Base-by-base conservation (phyloP, 2,113 vertebrate genomes). In the Callopanchax toddi region DNA sequence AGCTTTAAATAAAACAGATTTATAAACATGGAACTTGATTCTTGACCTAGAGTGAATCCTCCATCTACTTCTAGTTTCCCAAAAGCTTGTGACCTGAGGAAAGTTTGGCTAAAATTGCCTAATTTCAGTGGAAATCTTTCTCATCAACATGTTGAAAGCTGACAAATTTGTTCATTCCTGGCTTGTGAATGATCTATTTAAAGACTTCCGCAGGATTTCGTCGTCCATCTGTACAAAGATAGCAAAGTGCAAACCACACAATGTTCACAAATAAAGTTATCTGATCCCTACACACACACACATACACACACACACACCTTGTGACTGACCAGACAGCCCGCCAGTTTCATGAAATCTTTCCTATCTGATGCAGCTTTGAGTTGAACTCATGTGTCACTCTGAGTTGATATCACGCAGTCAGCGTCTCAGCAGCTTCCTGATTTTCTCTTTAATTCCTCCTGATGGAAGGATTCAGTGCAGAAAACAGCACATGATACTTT, bases 401-500 rank as follows among this genome's bases (percentile, higher is more conserved):
- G 60, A 85, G 76, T 64, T 85, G 79, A 81, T 88, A 86, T 87
- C 84, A 86, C 87, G 71, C 62, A 74, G 82, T 88, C 89, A 87
- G 86, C 86, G 88, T 89, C 89, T 89, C 87, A 79, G 63, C 56
- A 71, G 86, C 88, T 91, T 89, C 89, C 89, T 85, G 81, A 84
- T 89, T 87, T 86, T 70, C 68, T 76, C n/a, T 83, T 79, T 74
- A 78, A 69, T 61, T 59, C 56, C 21, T 58, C 20, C 70, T 51
- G 57, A 73, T 80, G 54, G 55, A 72, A 37, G n/a, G 13, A 50
- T 17, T 69, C 44, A 67, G 40, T 46, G 39, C 34, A 48, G 17
- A 67, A 56, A 48, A 51, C 20, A 74, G 22, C n/a, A 49, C 64
- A 72, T 60, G 62, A 54, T n/a, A n/a, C n/a, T n/a, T n/a, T n/a